phyloP scores from a whole-genome alignment of 1,140 invertebrate genomes.

The Bathynomus jamesi region DNA sequence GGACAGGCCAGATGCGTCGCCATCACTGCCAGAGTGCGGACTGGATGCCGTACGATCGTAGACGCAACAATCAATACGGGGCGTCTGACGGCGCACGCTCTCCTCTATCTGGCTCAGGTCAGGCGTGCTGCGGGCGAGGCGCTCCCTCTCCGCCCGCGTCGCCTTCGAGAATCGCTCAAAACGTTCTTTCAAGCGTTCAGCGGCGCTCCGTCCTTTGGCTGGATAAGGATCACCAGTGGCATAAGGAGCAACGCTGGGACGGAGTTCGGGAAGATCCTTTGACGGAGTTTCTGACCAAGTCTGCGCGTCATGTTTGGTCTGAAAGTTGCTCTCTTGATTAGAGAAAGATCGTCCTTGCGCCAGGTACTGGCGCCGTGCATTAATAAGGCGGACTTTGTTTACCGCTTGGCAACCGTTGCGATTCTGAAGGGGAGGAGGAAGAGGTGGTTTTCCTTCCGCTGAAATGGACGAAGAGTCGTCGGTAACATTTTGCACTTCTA shows the following conservation, averaged over 20 bases:
- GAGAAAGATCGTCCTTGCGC: too few species aligned
- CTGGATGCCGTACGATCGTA: constrained; percentile 14
- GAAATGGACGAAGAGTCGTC: not conserved
- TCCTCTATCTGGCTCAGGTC: constrained; percentile 37
- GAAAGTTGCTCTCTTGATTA: too few species aligned
- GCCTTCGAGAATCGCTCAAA: constrained; percentile 35
- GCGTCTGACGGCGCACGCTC: constrained; percentile 21
- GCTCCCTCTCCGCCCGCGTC: constrained; percentile 37
- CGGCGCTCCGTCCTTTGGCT: not conserved
- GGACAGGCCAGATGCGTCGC: constrained; percentile 40
- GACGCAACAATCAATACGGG: constrained; percentile 27
- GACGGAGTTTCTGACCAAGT: too few species aligned
- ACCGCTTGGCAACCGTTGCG: not conserved
- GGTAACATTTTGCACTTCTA: too few species aligned
- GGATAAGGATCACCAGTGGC: not conserved
- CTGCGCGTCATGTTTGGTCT: too few species aligned
- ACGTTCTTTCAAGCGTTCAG: constrained; percentile 29
- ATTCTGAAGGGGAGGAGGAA: not conserved
- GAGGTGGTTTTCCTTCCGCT: not conserved
- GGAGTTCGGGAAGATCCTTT: too few species aligned
- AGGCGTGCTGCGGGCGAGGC: constrained; percentile 38
- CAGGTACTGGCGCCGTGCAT: not conserved
- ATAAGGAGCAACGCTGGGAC: too few species aligned
- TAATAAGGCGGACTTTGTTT: not conserved
- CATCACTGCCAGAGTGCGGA: constrained; percentile 36